Percentiles rank a stretch among this genome's conserved stretches.
phyloP scores from a whole-genome alignment of 2,113 vertebrate genomes.

The Trachemys scripta region DNA sequence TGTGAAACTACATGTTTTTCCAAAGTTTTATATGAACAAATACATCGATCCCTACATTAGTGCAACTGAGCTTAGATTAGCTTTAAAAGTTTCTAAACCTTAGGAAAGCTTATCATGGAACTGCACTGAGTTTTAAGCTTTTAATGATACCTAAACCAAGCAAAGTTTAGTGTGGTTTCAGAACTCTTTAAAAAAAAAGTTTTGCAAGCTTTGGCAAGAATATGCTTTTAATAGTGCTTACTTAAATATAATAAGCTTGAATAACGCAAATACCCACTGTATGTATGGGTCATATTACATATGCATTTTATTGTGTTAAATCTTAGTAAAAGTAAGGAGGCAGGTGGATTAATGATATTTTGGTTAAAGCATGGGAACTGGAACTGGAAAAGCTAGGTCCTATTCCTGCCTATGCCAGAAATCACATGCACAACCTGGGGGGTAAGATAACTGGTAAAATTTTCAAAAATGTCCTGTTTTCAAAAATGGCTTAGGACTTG shows the following conservation, averaged over 20 bases:
- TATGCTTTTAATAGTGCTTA: neutral
- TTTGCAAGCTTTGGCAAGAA: neutral
- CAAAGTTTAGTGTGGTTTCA: neutral
- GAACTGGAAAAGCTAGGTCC: neutral
- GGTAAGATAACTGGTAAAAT: neutral
- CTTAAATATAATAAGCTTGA: conserved; percentile 21
- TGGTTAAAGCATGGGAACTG: neutral
- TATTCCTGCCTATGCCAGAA: neutral
- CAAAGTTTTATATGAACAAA: neutral
- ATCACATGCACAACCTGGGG: neutral
- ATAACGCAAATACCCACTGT: neutral
- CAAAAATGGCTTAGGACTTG: neutral
- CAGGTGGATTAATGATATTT: neutral
- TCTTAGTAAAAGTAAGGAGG: neutral
- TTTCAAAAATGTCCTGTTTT: neutral
- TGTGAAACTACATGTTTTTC: neutral
- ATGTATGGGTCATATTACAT: neutral
- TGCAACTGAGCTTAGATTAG: neutral
- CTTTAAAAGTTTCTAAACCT: neutral
- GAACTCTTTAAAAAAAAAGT: neutral
- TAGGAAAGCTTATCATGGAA: conserved; percentile 4
- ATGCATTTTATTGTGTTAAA: neutral
- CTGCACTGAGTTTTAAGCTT: neutral
- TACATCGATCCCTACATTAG: neutral
- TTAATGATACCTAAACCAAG: conserved; percentile 15